Percentiles rank a stretch among this genome's conserved stretches.
These are phyloP conservation scores for Malaclemys terrapin DNA, from an alignment of 2,113 vertebrate species.

Conservation along the genomic window DNA sequence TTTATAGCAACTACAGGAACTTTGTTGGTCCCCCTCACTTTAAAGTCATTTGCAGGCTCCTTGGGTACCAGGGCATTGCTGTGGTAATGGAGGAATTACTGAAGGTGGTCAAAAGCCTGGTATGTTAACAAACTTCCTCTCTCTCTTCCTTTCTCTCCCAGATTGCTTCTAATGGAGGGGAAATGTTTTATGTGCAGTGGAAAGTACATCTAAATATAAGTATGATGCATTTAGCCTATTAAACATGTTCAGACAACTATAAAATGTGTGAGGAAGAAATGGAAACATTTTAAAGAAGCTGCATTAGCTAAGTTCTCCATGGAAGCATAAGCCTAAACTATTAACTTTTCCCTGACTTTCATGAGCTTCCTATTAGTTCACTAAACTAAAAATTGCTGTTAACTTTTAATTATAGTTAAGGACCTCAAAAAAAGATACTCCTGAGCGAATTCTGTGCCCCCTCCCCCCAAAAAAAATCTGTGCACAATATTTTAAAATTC, in stretches of 20 bases:
- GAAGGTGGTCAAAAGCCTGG: conserved; percentile 93
- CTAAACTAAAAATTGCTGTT: neutral
- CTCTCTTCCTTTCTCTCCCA: neutral
- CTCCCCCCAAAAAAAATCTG: too few species aligned
- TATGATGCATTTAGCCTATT: neutral
- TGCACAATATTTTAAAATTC: too few species aligned
- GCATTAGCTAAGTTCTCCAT: neutral
- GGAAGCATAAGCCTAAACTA: neutral
- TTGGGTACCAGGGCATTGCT: conserved; percentile 91
- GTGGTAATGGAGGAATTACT: conserved; percentile 93
- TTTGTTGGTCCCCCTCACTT: conserved; percentile 91
- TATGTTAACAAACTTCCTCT: conserved; percentile 58
- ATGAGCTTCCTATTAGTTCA: neutral
- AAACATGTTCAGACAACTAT: neutral
- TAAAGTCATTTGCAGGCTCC: conserved; percentile 89
- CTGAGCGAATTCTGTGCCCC: too few species aligned
- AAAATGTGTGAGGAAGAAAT: neutral
- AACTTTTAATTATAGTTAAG: neutral
- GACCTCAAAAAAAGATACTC: neutral
- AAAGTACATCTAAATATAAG: neutral
- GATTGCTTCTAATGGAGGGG: neutral
- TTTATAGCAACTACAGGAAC: conserved; percentile 89
- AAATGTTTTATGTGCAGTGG: neutral
- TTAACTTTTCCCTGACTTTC: neutral
- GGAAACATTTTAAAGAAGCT: neutral